Percentiles rank a stretch among this genome's conserved stretches.
These are phyloP conservation scores for Sternotherus odoratus DNA, from an alignment of 2,797 vertebrate genomes.

Conservation along the genomic window DNA sequence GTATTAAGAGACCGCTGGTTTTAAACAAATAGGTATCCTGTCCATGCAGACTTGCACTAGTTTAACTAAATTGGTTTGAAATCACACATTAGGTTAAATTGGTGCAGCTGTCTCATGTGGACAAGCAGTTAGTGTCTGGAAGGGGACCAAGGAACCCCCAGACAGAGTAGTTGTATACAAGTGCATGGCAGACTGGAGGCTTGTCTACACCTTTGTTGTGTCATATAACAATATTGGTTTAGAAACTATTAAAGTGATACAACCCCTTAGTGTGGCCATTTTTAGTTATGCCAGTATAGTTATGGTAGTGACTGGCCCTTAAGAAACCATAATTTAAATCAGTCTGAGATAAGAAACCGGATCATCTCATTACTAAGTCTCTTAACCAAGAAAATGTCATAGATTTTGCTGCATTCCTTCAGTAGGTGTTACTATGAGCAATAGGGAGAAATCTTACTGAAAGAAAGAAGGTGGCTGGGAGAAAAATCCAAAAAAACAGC, in stretches of 20 bases:
- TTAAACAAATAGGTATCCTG: background rate
- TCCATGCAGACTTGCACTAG: background rate
- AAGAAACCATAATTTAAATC: slow-evolving; percentile 27
- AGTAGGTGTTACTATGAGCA: slow-evolving; percentile 74
- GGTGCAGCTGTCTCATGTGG: background rate
- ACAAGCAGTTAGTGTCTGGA: background rate
- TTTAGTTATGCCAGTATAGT: background rate
- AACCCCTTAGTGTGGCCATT: too few species aligned
- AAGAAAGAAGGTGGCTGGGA: slow-evolving; percentile 72
- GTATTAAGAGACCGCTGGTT: background rate
- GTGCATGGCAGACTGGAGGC: background rate
- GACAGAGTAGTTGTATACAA: background rate
- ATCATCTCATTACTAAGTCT: slow-evolving; percentile 33
- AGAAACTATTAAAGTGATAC: background rate
- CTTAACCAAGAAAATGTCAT: slow-evolving; percentile 26
- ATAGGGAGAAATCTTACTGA: slow-evolving; percentile 64
- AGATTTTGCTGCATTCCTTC: slow-evolving; percentile 48
- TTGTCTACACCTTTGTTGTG: background rate
- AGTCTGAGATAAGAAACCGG: background rate
- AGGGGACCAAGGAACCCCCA: background rate
- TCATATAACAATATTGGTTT: background rate
- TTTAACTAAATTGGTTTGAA: background rate
- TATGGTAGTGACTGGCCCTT: background rate
- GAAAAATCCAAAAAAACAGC: slow-evolving; percentile 65
- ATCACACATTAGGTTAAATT: background rate